Evolutionary conservation across 2,113 vertebrate genomes (phyloP), one percentile per base, ranked within the genome.

Genomic region (Calcarius ornatus): DNA sequence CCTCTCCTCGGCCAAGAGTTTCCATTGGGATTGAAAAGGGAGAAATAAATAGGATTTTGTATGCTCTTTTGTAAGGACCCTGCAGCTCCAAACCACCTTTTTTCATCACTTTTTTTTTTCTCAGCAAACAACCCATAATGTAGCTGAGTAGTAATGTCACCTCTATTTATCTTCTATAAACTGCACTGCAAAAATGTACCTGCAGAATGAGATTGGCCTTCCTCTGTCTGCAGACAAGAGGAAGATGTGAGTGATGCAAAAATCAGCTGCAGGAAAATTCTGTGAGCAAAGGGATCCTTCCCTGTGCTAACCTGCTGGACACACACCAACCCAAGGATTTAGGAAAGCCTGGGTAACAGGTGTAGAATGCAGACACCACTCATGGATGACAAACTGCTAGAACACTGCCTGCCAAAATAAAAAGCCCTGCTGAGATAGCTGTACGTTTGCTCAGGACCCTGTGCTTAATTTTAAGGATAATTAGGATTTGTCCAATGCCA

Each of bases 381-480:
- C 57, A 51, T 21, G 45, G 85, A 86, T 68, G 71, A 83, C 61
- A 79, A 81, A 38, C 53, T 57, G 59, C 38, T 35, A 64, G 43
- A 80, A 48, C 51, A 3, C n/a, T 71, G n/a, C 38, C 54, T 0
- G 22, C 50, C 81, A 81, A 93, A 78, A 90, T 48, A 68, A 86
- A 80, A 80, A 92, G 16, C 18, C 60, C 60, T 86, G 64, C 57
- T 61, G 92, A 92, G 50, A 42, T 35, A 82, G 71, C 45, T 88
- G 59, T 42, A 70, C 56, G 15, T 90, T 81, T 90, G 27, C 28
- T 88, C 48, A 65, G 69, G 60, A 92, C 72, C 19, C 31, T 68
- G 76, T 68, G 51, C 57, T 79, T 92, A 92, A 93, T 90, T 90
- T 82, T 71, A 90, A 72, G 73, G 77, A 79, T 71, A 86, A 96